Conservation (phyloP, 2,888 invertebrate genomes). For the Lasius fuliginosus region DNA sequence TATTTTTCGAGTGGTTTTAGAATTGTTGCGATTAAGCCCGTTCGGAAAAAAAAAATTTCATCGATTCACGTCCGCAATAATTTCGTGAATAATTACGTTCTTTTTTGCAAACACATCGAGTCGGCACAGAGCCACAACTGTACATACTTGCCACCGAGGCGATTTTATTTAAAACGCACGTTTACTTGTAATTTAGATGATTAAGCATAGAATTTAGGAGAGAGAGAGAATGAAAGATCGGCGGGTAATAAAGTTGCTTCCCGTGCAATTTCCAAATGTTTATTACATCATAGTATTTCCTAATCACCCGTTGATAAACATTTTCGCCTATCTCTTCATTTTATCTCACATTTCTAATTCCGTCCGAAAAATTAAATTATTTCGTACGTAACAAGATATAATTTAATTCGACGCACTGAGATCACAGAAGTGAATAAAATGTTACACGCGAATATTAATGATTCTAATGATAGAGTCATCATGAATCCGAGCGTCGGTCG, state of each 20-base stretch:
- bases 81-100: background rate
- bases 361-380: background rate
- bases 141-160: constrained; percentile 69
- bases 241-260: background rate
- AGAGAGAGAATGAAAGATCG: constrained; percentile 12
- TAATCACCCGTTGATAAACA: constrained; percentile 1
- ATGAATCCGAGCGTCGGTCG: background rate
- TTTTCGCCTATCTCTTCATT: background rate
- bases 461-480: background rate
- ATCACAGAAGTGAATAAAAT: constrained; percentile 8
- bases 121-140: constrained; percentile 59
- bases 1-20: background rate
- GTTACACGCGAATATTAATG: background rate
- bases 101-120: background rate
- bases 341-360: background rate
- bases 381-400: background rate
- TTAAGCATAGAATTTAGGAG: constrained; percentile 45
- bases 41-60: background rate
- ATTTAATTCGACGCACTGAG: constrained; percentile 9
- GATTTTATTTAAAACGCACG: constrained; percentile 65
- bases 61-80: background rate
- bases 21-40: background rate
- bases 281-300: background rate
- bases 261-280: constrained; percentile 4
- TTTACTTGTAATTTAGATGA: constrained; percentile 55